phyloP scores from a whole-genome alignment of 2,797 vertebrate species.

The Coilia nasus region DNA sequence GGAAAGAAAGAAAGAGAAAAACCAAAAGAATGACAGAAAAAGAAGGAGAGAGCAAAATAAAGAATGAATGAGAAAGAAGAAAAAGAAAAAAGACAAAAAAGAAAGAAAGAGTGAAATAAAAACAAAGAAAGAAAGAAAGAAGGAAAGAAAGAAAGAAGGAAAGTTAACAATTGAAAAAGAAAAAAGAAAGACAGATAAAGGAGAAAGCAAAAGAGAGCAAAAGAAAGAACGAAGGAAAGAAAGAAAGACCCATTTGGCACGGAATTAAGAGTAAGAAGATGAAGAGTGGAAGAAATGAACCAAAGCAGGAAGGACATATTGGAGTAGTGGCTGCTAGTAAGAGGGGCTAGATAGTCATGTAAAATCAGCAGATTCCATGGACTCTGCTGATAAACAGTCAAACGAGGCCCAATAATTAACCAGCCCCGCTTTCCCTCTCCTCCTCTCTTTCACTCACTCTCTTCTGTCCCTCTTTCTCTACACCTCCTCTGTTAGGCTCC shows the following conservation, averaged over 20 bases:
- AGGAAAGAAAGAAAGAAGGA: neutral
- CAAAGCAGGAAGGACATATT: too few species aligned
- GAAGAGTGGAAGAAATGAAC: too few species aligned
- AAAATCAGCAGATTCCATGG: constrained; percentile 48
- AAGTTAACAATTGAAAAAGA: neutral
- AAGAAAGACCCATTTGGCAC: neutral
- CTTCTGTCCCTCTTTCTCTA: neutral
- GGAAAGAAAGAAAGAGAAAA: too few species aligned
- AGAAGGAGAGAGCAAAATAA: too few species aligned
- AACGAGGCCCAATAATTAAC: constrained; percentile 79
- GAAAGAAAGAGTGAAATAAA: neutral
- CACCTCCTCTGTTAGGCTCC: constrained; percentile 54
- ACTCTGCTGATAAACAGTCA: constrained; percentile 63
- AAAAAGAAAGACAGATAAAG: too few species aligned
- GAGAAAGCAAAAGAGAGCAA: too few species aligned
- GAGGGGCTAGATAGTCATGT: constrained; percentile 30
- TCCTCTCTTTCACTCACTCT: neutral
- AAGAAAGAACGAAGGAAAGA: too few species aligned
- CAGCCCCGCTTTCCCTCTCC: constrained; percentile 54
- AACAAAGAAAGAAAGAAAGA: too few species aligned
- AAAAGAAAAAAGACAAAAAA: neutral
- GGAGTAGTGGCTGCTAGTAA: neutral
- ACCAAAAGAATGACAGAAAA: too few species aligned
- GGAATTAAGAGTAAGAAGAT: neutral
- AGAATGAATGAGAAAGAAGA: too few species aligned